Evolutionary conservation across 92 coral and sea anemone genomes (phyloP).

Genomic region (Pocillopora grandis): DNA sequence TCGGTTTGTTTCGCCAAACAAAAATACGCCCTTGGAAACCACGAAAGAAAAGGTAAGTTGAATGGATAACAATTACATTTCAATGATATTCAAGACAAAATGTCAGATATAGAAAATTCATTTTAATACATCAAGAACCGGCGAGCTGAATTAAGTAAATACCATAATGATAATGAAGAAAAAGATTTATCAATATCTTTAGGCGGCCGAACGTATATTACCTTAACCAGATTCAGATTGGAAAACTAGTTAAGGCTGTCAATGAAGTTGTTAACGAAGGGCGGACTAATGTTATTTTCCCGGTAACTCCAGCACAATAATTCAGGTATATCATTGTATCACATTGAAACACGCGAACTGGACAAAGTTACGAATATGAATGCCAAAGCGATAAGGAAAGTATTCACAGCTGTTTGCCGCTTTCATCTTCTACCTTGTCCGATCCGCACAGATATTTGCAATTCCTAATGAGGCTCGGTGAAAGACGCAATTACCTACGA

Average conservation of each 20-base stretch:
- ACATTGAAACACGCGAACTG: not conserved
- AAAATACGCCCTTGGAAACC: not conserved
- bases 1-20: not conserved
- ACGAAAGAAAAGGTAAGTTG: not conserved
- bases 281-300: not conserved
- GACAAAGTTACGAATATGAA: not conserved
- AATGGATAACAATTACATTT: too few species aligned
- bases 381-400: not conserved
- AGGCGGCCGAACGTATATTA: not conserved
- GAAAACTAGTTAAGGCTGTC: slow-evolving; percentile 3
- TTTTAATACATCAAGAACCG: not conserved
- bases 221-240: slow-evolving; percentile 3
- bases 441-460: not conserved
- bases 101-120: not conserved
- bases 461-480: slow-evolving; percentile 2
- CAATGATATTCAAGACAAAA: not conserved
- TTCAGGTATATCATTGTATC: not conserved
- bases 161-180: not conserved
- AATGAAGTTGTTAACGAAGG: not conserved
- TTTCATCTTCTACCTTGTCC: not conserved
- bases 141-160: not conserved
- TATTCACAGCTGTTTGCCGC: not conserved
- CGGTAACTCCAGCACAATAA: not conserved
- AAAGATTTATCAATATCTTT: not conserved
- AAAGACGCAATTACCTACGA: slow-evolving; percentile 1